Base-by-base conservation (phyloP, 2,888 invertebrate genomes). In the Pilophorus perplexus region DNA sequence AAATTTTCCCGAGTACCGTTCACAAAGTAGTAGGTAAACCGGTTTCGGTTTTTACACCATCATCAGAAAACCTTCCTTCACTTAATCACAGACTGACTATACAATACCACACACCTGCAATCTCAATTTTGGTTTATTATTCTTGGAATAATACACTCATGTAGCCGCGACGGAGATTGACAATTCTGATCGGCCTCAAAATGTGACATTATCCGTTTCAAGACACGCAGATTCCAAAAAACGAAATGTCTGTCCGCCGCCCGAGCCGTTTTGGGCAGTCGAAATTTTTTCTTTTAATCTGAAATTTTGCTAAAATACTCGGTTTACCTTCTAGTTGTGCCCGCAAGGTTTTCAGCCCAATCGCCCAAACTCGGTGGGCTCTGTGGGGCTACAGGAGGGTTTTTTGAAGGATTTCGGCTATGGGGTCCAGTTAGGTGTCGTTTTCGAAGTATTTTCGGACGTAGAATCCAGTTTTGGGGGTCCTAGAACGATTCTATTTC, bases 361-460 rank as follows among this genome's bases (percentile, higher is more conserved):
- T 33, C 33, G 33, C 6, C 33, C 33, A 33, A 33, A 33, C 12
- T 33, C n/a, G n/a, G n/a, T 33, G 33, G 33, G 33, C 33, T 6
- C 6, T 6, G 33, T 33, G 12, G 33, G 33, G 33, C 6, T 33
- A 12, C 6, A 33, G 12, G 12, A 33, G 6, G 33, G 33, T 8
- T 44, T 44, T 44, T 16, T 44, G 14, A 44, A 44, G n/a, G n/a
- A 44, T 44, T 16, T 44, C n/a, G 14, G 44, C 18, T 44, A n/a
- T 10, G 14, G 52, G n/a, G n/a, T n/a, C 52, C 18, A 50, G 20
- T 20, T 8, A 22, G 52, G 25, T 16, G 6, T 16, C 33, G 33
- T 33, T 33, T 33, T 33, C 33, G 33, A 33, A 6, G 6, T 8
- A 33, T 8, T 33, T 33, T 33, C 12, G 12, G 6, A 33, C 33